Evolutionary conservation across 2,113 vertebrate genomes (phyloP), one percentile per base, ranked within the genome.

Genomic region (Caranx ignobilis): DNA sequence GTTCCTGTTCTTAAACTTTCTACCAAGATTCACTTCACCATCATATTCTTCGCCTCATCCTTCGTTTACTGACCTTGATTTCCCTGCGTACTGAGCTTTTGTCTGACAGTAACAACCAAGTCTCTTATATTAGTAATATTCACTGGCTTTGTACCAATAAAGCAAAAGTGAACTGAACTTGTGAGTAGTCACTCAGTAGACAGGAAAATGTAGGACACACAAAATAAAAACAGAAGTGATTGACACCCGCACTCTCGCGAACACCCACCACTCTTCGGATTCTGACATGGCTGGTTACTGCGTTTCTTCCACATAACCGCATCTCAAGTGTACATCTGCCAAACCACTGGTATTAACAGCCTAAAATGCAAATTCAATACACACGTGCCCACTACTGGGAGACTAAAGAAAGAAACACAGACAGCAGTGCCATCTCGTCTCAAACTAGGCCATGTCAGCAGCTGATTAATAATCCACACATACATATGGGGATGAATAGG

Each of bases 381-480:
- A 69, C 26, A 80, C 16, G 9, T 13, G 34, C 52, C 54, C 3
- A 52, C 73, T 50, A 61, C 85, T 12, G n/a, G 47, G 69, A 85
- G 72, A 75, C 69, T 31, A 59, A 13, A 79, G 68, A 60, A 71
- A 55, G 55, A 15, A 88, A 73, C 83, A 82, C 81, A 76, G 83
- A 89, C 76, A 77, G 54, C 31, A 19, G 39, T 71, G 78, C 79
- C 69, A 75, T 77, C 69, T 79, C 67, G 41, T 79, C 75, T 73
- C 74, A 71, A 92, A 91, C 73, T 91, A 91, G 92, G 93, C 80
- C 93, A 89, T 84, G 91, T 81, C 71, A 73, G 82, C 60, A 3
- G 71, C 71, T 90, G 89, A 94, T 93, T 91, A 93, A 94, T 93
- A 92, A 94, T 93, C 90, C 85, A 93, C 86, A 87, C 75, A 84